Evolutionary conservation across 2,797 vertebrate species (phyloP).

Genomic region (Heliangelus exortis): DNA sequence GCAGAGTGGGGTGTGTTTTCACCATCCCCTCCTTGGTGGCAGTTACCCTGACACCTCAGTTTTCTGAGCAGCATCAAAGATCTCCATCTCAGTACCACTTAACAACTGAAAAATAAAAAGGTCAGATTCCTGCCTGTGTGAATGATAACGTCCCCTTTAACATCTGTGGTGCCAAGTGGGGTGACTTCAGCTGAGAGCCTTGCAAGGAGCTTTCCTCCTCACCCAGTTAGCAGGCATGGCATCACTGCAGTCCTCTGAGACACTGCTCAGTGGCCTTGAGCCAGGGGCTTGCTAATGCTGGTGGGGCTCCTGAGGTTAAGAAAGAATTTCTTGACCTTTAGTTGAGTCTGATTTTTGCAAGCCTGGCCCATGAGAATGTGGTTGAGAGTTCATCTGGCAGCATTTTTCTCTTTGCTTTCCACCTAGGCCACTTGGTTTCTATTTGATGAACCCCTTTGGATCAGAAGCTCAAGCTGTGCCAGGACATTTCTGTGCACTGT

Average conservation of each 20-base stretch:
- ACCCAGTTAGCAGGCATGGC: accelerated
- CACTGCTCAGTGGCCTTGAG: accelerated
- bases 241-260: neutral
- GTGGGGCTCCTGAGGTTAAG: neutral
- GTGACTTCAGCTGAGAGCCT: neutral
- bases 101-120: accelerated
- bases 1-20: neutral
- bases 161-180: neutral
- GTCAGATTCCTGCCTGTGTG: accelerated
- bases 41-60: neutral
- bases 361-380: accelerated
- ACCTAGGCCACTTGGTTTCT: neutral
- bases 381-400: neutral
- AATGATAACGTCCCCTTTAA: neutral
- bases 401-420: neutral
- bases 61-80: neutral
- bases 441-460: neutral
- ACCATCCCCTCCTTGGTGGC: neutral
- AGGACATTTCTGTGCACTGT: neutral
- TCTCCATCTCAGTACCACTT: neutral
- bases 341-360: neutral
- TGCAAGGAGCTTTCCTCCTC: neutral
- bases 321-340: neutral
- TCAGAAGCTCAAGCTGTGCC: neutral
- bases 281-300: neutral